Percentiles rank a stretch among this genome's conserved stretches.
phyloP scores from a whole-genome alignment of 2,113 vertebrate species.

The Diglossa brunneiventris region DNA sequence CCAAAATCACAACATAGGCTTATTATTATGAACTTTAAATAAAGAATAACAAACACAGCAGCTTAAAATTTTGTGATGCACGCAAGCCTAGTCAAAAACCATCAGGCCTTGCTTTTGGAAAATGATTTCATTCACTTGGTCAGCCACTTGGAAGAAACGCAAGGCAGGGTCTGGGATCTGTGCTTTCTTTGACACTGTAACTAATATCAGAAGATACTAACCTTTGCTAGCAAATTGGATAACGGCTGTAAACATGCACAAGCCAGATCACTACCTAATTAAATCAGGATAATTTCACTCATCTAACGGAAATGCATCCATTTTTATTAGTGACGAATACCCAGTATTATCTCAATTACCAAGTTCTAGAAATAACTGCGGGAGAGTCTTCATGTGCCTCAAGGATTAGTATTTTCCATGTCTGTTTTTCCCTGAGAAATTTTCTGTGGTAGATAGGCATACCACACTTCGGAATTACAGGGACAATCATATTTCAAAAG shows the following conservation, averaged over 20 bases:
- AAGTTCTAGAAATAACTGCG: neutral
- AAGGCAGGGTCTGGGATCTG: neutral
- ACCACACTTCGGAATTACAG: neutral
- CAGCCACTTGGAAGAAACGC: neutral
- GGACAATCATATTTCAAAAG: neutral
- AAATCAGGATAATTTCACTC: slow-evolving; percentile 14
- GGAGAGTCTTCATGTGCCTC: neutral
- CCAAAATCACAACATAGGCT: neutral
- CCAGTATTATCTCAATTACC: neutral
- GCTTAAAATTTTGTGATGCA: neutral
- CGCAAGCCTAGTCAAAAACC: neutral
- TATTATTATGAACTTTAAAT: neutral
- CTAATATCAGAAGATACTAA: neutral
- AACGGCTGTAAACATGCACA: neutral
- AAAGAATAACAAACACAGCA: neutral
- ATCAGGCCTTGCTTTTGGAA: neutral
- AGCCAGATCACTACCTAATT: slow-evolving; percentile 4
- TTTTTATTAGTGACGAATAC: neutral
- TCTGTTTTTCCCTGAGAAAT: neutral
- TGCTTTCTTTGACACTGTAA: neutral
- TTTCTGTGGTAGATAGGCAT: neutral
- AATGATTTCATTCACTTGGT: neutral
- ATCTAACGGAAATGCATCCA: neutral
- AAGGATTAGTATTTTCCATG: neutral
- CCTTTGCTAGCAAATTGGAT: neutral